Evolutionary conservation across 2,797 vertebrate genomes (phyloP).

Genomic region (Poeciliopsis infans): DNA sequence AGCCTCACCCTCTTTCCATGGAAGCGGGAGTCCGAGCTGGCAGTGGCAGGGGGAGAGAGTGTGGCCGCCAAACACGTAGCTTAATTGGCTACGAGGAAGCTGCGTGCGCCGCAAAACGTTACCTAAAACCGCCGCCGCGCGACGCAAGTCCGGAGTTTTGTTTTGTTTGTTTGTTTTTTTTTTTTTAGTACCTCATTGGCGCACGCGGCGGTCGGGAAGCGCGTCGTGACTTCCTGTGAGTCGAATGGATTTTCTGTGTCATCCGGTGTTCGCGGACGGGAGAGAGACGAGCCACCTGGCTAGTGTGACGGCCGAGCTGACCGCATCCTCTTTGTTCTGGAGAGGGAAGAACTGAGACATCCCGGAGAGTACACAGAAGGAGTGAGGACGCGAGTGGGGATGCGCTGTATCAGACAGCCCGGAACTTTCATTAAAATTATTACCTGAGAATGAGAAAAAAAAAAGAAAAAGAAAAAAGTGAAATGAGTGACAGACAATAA

Average conservation of each 20-base stretch:
- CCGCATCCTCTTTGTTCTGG: background rate
- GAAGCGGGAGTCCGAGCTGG: conserved; percentile 12
- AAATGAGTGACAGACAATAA: background rate
- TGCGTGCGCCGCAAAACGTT: conserved; percentile 53
- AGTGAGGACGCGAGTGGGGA: background rate
- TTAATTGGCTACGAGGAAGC: background rate
- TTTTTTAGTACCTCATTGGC: background rate
- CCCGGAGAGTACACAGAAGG: background rate
- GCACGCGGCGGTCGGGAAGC: conserved; percentile 31
- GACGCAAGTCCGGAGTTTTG: conserved; percentile 18
- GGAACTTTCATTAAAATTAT: background rate
- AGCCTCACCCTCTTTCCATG: background rate
- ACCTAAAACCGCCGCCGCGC: conserved; percentile 4
- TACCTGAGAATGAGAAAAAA: background rate
- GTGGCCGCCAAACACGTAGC: conserved; percentile 71
- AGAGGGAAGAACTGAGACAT: conserved; percentile 33
- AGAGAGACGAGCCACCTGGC: conserved; percentile 32
- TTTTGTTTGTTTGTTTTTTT: background rate
- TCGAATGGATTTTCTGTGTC: conserved; percentile 34
- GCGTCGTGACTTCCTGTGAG: conserved; percentile 47
- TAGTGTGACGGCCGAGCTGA: conserved; percentile 17
- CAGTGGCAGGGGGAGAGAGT: conserved; percentile 33
- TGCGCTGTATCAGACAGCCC: background rate
- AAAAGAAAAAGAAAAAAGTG: background rate
- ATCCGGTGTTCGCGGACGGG: conserved; percentile 9